phyloP scores from a whole-genome alignment of 2,113 vertebrate species.

The Pedetes capensis region DNA sequence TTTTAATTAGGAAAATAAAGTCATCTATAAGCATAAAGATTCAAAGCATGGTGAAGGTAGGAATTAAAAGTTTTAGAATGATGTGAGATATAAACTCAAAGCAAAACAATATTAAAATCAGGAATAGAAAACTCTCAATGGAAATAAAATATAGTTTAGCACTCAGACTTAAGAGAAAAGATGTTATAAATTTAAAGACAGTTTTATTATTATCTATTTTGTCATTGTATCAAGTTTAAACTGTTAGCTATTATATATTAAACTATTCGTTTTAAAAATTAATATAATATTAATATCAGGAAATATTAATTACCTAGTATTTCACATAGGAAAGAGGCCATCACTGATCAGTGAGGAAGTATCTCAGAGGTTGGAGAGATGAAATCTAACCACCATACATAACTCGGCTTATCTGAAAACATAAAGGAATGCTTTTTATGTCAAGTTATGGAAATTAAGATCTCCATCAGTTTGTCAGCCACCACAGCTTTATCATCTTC shows the following conservation, averaged over 20 bases:
- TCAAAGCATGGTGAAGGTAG: not conserved
- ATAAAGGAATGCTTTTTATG: conserved; percentile 41
- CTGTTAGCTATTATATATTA: conserved; percentile 2
- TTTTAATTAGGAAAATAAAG: not conserved
- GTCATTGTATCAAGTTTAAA: not conserved
- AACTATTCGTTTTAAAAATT: not conserved
- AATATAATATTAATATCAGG: not conserved
- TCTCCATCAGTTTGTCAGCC: conserved; percentile 9
- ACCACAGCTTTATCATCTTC: conserved; percentile 59
- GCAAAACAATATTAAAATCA: not conserved
- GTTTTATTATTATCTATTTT: not conserved
- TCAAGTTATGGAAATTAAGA: conserved; percentile 64
- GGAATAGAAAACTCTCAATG: not conserved
- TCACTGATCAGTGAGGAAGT: conserved; percentile 64
- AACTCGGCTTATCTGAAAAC: not conserved
- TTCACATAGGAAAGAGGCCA: conserved; percentile 52
- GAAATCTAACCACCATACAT: conserved; percentile 49
- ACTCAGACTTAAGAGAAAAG: not conserved
- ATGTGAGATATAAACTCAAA: not conserved
- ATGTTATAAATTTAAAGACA: not conserved
- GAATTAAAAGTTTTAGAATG: not conserved
- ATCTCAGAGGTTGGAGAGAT: conserved; percentile 53
- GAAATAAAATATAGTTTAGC: not conserved
- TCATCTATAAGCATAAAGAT: not conserved
- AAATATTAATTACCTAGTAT: conserved; percentile 62